These are phyloP conservation scores for Galeopsomyia nigrocyanea DNA, from an alignment of 2,888 invertebrate species.

Conservation along the genomic window DNA sequence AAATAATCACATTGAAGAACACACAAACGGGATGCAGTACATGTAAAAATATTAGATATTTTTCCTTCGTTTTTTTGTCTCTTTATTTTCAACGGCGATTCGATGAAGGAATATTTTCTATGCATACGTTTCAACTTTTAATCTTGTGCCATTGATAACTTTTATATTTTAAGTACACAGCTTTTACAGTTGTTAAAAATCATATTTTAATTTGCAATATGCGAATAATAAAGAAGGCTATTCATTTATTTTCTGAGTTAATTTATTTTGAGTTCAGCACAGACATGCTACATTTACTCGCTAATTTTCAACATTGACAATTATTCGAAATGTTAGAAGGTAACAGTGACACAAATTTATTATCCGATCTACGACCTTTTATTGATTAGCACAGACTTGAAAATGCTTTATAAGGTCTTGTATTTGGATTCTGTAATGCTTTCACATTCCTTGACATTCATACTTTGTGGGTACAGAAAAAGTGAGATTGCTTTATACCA, in stretches of 20 bases:
- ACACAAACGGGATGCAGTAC: no score
- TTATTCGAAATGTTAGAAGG: background rate
- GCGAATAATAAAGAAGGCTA: constrained; percentile 24
- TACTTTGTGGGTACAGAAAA: constrained; percentile 33
- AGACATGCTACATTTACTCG: background rate
- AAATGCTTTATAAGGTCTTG: no score
- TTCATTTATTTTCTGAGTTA: constrained; percentile 27
- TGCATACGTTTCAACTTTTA: no score
- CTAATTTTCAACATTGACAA: background rate
- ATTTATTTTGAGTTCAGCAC: constrained; percentile 22
- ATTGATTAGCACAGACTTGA: constrained; percentile 35
- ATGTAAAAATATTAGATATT: no score
- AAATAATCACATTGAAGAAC: background rate
- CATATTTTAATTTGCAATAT: constrained; percentile 27
- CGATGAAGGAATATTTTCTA: no score
- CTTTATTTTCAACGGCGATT: no score
- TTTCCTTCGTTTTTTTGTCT: no score
- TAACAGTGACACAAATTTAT: no score
- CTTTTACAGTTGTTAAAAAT: constrained; percentile 16
- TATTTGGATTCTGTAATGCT: constrained; percentile 29
- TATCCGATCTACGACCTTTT: no score
- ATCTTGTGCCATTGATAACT: background rate
- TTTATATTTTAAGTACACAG: constrained; percentile 19
- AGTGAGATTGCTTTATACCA: constrained; percentile 4
- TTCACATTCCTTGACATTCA: constrained; percentile 44